Conservation (phyloP, 2,113 vertebrate genomes). For the Miniopterus natalensis region DNA sequence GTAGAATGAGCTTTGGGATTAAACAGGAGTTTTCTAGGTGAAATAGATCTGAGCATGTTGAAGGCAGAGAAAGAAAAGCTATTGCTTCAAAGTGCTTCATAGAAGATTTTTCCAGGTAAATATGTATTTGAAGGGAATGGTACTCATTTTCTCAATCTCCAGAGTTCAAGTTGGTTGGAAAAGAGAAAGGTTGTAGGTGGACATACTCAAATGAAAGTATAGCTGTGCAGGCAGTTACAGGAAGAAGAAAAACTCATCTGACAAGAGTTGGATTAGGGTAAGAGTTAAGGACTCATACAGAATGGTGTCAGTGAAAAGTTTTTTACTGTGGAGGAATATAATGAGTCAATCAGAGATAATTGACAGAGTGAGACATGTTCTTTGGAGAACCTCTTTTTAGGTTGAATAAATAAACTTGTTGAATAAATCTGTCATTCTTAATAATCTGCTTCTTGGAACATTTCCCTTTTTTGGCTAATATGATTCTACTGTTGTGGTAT, state of each 20-base stretch:
- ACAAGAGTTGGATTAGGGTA: not conserved
- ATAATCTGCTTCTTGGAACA: not conserved
- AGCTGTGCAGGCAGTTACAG: not conserved
- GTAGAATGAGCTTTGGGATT: not conserved
- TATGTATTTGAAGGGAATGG: not conserved
- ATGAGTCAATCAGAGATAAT: not conserved
- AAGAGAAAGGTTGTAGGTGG: not conserved
- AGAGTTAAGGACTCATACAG: not conserved
- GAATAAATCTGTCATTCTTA: not conserved
- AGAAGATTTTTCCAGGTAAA: not conserved
- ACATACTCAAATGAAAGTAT: not conserved
- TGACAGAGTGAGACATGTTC: not conserved
- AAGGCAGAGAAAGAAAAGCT: constrained; percentile 20
- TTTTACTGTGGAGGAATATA: not conserved
- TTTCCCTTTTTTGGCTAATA: not conserved
- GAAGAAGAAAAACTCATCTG: not conserved
- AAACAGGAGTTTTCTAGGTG: not conserved
- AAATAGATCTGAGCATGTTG: not conserved
- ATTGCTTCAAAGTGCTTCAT: not conserved
- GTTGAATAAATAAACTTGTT: not conserved
- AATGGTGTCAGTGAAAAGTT: constrained; percentile 4
- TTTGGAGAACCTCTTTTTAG: constrained; percentile 22
- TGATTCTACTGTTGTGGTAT: not conserved
- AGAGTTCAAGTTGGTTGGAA: not conserved
- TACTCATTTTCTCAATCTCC: not conserved